A percentile compares a stretch with the other conserved stretches of the same genome.
Conservation (phyloP, 2,113 vertebrate species). For the Engystomops pustulosus region DNA sequence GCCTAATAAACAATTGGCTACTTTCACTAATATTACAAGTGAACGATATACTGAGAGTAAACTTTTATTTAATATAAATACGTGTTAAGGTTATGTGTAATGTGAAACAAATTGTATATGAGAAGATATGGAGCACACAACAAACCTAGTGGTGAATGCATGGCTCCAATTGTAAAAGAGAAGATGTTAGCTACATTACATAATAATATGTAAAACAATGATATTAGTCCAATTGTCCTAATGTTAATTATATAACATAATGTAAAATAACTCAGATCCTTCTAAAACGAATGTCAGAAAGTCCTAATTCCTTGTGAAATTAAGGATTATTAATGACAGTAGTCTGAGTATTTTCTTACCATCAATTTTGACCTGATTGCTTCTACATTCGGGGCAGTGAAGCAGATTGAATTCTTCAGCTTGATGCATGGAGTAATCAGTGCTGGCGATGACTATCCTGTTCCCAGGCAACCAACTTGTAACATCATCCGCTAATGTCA, state of each 20-base stretch:
- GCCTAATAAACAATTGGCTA: too few relatives aligned
- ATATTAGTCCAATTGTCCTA: too few relatives aligned
- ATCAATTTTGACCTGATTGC: conserved; percentile 69
- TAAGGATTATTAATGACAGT: background rate
- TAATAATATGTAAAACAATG: background rate
- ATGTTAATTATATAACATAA: background rate
- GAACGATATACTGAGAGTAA: too few relatives aligned
- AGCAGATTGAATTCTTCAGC: conserved; percentile 68
- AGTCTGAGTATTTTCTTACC: conserved; percentile 61
- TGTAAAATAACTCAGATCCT: background rate
- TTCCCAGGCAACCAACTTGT: conserved; percentile 66
- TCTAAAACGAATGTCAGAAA: background rate
- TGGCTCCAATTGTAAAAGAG: background rate
- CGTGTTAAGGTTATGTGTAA: too few relatives aligned
- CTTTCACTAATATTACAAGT: too few relatives aligned
- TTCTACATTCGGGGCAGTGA: conserved; percentile 64
- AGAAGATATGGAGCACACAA: too few relatives aligned
- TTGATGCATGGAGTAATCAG: conserved; percentile 68
- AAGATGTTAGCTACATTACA: background rate
- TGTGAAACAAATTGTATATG: too few relatives aligned
- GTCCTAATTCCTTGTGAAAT: too few relatives aligned
- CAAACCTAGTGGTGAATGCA: too few relatives aligned
- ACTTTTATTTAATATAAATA: too few relatives aligned
- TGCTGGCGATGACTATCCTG: conserved; percentile 62
- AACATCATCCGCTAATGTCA: conserved; percentile 65